Base-by-base conservation (phyloP, 2,797 vertebrate species). In the Euthynnus affinis region DNA sequence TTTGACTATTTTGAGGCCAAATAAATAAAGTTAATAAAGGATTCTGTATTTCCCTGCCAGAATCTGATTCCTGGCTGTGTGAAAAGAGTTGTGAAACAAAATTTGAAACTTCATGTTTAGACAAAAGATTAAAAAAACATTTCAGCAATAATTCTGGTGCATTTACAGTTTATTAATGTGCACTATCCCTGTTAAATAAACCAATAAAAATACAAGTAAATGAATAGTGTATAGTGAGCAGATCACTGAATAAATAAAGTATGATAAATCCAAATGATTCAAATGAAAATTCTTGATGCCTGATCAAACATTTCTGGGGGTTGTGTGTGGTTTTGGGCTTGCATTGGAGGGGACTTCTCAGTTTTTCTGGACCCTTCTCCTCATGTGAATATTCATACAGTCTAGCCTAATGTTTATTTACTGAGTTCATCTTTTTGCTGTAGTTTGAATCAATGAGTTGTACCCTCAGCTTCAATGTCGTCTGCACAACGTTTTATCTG, bases 401-500 rank as follows among this genome's bases (percentile, higher is more conserved):
- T 42, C 23, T 9, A 37, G 9, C 9, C 34, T 37, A 0, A 9
- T 46, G 13, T 46, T 46, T 5, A 46, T 17, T 12, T 4, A 46
- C 15, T 67, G 29, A 15, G 52, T 49, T 69, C 6, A 65, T 49
- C 22, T 15, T 42, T 40, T 20, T 52, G 29, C 64, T 52, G 2
- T 22, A 57, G 72, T 75, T 51, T 53, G 13, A 69, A 27, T 49
- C 2, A 20, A 18, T 9, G 70, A 76, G 34, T 42, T 3, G 9
- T 87, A 99, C 98, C 98, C 86, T 97, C 93, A 0, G 95, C 92
- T 9, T 93, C 94, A 57, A 98, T 94, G 81, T 99, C 96, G 0
- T 99, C 97, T 0, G 94, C 84, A 64, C 98, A 99, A 75, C 98
- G 98, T 88, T 95, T 96, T 90, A 99, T 99, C 92, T 99, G 98